Evolutionary conservation across 2,113 vertebrate genomes (phyloP).

Genomic region (Ahaetulla prasina): DNA sequence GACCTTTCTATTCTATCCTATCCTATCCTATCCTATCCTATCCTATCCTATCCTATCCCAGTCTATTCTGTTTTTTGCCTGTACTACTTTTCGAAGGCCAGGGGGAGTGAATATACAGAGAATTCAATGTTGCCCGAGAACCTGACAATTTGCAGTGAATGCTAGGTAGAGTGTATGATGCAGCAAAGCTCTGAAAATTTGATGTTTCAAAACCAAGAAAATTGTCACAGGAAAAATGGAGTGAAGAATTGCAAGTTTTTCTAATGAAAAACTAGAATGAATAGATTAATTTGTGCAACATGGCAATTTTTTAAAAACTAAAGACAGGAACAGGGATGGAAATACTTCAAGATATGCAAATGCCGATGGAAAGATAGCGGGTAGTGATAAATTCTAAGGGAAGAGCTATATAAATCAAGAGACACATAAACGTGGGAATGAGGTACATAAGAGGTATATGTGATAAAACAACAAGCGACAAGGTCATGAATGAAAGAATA

Average conservation of each 20-base stretch:
- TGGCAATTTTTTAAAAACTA: background rate
- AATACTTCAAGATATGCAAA: background rate
- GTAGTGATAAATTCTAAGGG: background rate
- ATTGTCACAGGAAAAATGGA: background rate
- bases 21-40: too few species aligned
- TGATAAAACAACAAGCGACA: background rate
- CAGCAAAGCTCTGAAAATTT: background rate
- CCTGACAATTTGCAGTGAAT: background rate
- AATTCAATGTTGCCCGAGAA: background rate
- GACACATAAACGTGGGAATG: background rate
- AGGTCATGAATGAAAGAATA: background rate
- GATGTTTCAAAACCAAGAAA: background rate
- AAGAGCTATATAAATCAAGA: background rate
- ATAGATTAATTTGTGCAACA: background rate
- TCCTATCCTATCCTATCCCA: too few species aligned
- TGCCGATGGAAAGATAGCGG: background rate
- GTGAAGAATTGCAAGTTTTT: background rate
- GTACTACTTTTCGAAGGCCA: background rate
- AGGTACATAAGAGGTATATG: background rate
- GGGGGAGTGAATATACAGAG: background rate
- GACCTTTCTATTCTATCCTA: too few species aligned
- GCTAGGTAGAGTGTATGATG: background rate
- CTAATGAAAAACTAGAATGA: background rate
- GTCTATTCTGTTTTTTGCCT: background rate
- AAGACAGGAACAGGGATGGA: background rate